phyloP scores from a whole-genome alignment of 1,140 invertebrate genomes.

The Drosophila mayri region DNA sequence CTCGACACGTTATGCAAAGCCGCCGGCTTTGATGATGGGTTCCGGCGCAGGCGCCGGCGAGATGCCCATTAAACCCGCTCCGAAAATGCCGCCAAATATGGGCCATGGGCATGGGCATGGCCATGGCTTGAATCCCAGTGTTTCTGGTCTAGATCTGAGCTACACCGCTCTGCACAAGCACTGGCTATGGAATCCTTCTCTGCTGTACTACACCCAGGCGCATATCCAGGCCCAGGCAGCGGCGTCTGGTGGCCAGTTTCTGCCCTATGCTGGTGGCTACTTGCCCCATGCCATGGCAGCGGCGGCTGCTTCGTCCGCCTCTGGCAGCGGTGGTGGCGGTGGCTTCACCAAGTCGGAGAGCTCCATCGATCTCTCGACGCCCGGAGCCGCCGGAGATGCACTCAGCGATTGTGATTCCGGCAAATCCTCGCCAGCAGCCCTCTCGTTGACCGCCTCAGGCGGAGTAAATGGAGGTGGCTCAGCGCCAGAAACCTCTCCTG shows the following conservation, averaged over 20 bases:
- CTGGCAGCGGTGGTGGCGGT: constrained; percentile 11
- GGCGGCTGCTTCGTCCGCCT: constrained; percentile 34
- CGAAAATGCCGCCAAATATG: constrained; percentile 55
- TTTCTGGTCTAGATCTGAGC: constrained; percentile 68
- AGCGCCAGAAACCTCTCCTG: constrained; percentile 16
- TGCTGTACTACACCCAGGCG: constrained; percentile 79
- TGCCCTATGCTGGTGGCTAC: constrained; percentile 63
- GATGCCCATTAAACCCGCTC: constrained; percentile 64
- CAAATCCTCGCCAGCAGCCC: constrained; percentile 77
- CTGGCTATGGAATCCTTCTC: constrained; percentile 83
- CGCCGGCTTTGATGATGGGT: constrained; percentile 31
- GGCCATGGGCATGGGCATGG: constrained; percentile 34
- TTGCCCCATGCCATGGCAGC: constrained; percentile 63
- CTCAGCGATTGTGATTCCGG: constrained; percentile 80
- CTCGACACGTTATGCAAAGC: constrained; percentile 41
- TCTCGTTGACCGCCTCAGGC: constrained; percentile 36
- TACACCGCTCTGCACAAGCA: constrained; percentile 80
- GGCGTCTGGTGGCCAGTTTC: constrained; percentile 59
- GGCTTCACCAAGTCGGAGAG: constrained; percentile 80
- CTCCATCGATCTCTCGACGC: constrained; percentile 76
- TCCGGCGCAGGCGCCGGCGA: constrained; percentile 29
- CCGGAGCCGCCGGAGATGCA: constrained; percentile 52
- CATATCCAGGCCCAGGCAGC: constrained; percentile 74
- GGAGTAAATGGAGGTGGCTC: constrained; percentile 4
- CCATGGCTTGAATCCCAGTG: constrained; percentile 25